Evolutionary conservation across 2,113 vertebrate genomes (phyloP).

Genomic region (Pedionomus torquatus): DNA sequence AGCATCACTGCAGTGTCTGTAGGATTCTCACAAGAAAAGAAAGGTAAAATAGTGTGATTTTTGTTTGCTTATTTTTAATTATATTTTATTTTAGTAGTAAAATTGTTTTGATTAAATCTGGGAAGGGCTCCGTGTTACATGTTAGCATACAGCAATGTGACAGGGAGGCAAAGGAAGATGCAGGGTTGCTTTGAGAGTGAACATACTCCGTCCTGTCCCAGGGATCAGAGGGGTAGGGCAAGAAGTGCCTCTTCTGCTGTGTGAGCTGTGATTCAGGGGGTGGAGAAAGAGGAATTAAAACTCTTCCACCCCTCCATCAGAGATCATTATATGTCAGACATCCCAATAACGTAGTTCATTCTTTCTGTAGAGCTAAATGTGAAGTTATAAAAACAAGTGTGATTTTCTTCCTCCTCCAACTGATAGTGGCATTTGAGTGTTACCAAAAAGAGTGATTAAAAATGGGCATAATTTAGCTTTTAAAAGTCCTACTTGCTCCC

Average conservation of each 20-base stretch:
- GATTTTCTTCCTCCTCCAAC: background rate
- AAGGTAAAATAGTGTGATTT: background rate
- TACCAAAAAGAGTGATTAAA: background rate
- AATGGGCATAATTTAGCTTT: background rate
- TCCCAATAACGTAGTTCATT: background rate
- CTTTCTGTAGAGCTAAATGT: background rate
- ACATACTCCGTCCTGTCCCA: background rate
- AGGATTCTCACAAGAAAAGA: background rate
- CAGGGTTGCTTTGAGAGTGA: background rate
- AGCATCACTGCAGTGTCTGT: background rate
- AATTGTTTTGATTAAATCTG: background rate
- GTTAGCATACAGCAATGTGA: accelerated
- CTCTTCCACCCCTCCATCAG: background rate
- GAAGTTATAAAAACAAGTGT: background rate
- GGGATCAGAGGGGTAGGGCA: background rate
- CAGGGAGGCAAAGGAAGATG: background rate
- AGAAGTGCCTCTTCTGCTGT: background rate
- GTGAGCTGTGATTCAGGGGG: background rate
- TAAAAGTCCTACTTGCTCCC: background rate
- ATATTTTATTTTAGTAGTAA: background rate
- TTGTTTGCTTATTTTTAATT: background rate
- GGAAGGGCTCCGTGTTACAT: background rate
- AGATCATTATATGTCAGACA: background rate
- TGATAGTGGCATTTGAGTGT: background rate
- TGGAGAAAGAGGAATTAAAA: background rate